Conservation (phyloP, 2,888 invertebrate species). For the Melolontha melolontha region DNA sequence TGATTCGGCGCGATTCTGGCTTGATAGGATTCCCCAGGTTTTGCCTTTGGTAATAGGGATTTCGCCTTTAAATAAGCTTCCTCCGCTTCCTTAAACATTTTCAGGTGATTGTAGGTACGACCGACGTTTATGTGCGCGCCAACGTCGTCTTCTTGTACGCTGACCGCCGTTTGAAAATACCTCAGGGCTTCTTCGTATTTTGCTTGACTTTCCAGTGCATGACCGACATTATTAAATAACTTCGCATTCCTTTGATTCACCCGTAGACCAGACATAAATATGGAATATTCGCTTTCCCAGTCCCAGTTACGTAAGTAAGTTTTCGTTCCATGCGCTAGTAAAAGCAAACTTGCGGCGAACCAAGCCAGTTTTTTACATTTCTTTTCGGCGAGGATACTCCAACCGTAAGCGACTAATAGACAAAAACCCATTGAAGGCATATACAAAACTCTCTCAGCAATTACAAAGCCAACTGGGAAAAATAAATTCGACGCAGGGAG, state of each 20-base stretch:
- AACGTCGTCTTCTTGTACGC: conserved; percentile 94
- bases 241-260: conserved; percentile 94
- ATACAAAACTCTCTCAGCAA: conserved; percentile 95
- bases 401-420: conserved; percentile 90
- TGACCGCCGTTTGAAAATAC: conserved; percentile 93
- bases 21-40: conserved; percentile 94
- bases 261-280: conserved; percentile 91
- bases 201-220: conserved; percentile 87
- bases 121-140: conserved; percentile 98
- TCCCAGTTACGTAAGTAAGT: conserved; percentile 91
- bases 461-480: conserved; percentile 97
- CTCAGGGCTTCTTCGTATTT: conserved; percentile 82
- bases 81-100: conserved; percentile 90
- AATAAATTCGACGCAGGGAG: conserved; percentile 96
- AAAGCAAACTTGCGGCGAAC: conserved; percentile 72
- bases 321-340: conserved; percentile 85
- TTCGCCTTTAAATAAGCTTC: conserved; percentile 92
- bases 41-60: conserved; percentile 88
- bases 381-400: conserved; percentile 76
- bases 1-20: conserved; percentile 96
- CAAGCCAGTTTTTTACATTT: conserved; percentile 76
- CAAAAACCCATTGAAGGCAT: conserved; percentile 99
- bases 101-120: conserved; percentile 91
- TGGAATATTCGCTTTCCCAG: conserved; percentile 93
- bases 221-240: conserved; percentile 96